A percentile compares a stretch with the other conserved stretches of the same genome.
These are phyloP conservation scores for Villa cingulata DNA, from an alignment of 2,888 invertebrate genomes.

Conservation along the genomic window DNA sequence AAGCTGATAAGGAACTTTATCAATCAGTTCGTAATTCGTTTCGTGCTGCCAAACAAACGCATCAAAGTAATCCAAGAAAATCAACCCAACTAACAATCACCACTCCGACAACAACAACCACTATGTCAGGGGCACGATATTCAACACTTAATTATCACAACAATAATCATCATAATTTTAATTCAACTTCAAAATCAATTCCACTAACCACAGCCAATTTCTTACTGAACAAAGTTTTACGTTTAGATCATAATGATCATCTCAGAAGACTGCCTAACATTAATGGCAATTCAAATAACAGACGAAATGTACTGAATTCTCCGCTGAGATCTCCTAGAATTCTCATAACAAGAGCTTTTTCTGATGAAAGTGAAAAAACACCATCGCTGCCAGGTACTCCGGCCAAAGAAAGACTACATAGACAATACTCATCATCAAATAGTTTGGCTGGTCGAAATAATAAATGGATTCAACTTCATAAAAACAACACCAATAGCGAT, in stretches of 20 bases:
- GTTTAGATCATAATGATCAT: conserved; percentile 32
- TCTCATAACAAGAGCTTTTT: conserved; percentile 57
- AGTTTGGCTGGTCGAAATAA: conserved; percentile 24
- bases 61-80: conserved; percentile 5
- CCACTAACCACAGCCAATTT: conserved; percentile 9
- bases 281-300: conserved; percentile 17
- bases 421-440: conserved; percentile 33
- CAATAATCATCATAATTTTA: background rate
- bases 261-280: conserved; percentile 16
- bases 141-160: background rate
- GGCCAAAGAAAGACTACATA: conserved; percentile 25
- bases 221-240: conserved; percentile 40
- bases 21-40: conserved; percentile 19
- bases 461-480: background rate
- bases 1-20: conserved; percentile 30
- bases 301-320: conserved; percentile 16
- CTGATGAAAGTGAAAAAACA: conserved; percentile 52
- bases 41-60: conserved; percentile 9
- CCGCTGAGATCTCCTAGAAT: conserved; percentile 50
- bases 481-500: background rate
- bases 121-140: background rate
- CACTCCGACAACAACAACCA: background rate
- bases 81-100: background rate
- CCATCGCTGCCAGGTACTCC: conserved; percentile 36
- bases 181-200: background rate